Evolutionary conservation across 2,113 vertebrate species (phyloP).

Genomic region (Cynocephalus volans): DNA sequence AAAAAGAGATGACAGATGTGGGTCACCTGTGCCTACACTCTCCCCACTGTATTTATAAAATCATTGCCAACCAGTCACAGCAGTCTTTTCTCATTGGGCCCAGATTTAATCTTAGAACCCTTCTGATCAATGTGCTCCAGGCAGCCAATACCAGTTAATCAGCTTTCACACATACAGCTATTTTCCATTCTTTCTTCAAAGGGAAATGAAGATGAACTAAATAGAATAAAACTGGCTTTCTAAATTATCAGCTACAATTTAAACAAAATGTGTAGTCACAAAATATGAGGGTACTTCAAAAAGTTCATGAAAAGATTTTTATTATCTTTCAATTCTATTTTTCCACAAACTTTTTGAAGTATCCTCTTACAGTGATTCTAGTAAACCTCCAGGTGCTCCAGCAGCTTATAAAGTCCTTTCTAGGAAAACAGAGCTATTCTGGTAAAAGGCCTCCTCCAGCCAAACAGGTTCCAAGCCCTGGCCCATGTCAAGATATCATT

Average conservation of each 20-base stretch:
- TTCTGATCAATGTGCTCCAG: background rate
- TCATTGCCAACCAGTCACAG: background rate
- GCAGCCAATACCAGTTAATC: background rate
- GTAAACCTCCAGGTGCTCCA: background rate
- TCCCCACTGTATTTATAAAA: background rate
- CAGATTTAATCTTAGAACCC: background rate
- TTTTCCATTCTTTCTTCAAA: conserved; percentile 13
- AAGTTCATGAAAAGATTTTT: too few relatives aligned
- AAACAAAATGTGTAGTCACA: background rate
- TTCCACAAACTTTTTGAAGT: too few relatives aligned
- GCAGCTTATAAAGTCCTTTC: background rate
- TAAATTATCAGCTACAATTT: background rate
- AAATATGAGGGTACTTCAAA: background rate
- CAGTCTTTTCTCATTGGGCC: background rate
- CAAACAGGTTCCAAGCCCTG: background rate
- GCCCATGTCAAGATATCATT: background rate
- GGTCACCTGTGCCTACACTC: background rate
- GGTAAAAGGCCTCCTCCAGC: background rate
- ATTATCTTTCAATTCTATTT: too few relatives aligned
- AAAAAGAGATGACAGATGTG: background rate
- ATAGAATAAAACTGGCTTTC: background rate
- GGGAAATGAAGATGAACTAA: background rate
- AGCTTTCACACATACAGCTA: background rate
- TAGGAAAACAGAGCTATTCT: background rate
- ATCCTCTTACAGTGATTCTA: background rate